Evolutionary conservation across 2,888 invertebrate species (phyloP), one percentile per base, ranked within the genome.

Genomic region (Molanna angustata): DNA sequence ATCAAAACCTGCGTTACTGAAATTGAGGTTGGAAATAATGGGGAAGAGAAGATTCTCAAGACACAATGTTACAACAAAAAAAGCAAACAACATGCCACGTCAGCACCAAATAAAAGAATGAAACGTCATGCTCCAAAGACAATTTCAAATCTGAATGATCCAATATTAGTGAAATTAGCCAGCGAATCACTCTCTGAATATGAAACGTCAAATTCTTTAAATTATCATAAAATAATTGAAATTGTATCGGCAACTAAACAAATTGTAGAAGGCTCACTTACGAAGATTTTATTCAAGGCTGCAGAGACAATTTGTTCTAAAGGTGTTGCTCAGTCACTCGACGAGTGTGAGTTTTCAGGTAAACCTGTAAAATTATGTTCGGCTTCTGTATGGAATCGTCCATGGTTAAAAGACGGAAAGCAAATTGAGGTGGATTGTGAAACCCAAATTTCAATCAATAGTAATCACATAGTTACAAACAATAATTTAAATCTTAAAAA

Each of bases 351-450:
- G n/a, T n/a, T n/a, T n/a, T n/a, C n/a, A n/a, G n/a, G n/a, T n/a
- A n/a, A n/a, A n/a, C 27, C 27, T 27, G 4, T 27, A 41, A 54
- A 49, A 22, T 40, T 35, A 11, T 54, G 54, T 31, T 21, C 13
- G 4, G 40, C 49, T 13, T 61, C 63, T 11, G 66, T 74, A 40
- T 84, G 82, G 83, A 77, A 81, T 43, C 72, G 75, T 61, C 76
- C 80, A 2, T 85, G 84, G 84, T 57, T 80, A 45, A 71, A 77
- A 42, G 71, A 76, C 44, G 71, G 71, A 3, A 67, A 67, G 54
- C 67, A 73, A 64, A 64, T 65, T 1, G 63, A 58, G 9, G 61
- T 66, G 11, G 61, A 58, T 4, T 66, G 67, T 49, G 60, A 63
- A 13, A 11, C 19, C 3, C 7, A 40, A 4, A 46, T 18, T 46